phyloP scores from a whole-genome alignment of 2,797 vertebrate species.

The Astyanax mexicanus region DNA sequence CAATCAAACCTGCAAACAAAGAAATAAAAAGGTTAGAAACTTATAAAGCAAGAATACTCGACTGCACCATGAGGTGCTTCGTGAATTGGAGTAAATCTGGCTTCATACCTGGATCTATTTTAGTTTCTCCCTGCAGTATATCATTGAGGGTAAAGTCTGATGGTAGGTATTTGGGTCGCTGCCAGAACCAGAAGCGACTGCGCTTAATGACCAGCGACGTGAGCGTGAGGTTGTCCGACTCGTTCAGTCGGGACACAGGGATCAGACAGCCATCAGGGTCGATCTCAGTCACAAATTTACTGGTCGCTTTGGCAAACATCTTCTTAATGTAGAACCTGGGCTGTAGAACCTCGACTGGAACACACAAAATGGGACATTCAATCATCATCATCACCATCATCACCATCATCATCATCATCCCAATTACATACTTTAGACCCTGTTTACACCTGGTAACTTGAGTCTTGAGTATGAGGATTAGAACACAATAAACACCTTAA shows the following conservation, averaged over 20 bases:
- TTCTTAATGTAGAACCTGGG: constrained; percentile 16
- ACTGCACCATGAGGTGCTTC: background rate
- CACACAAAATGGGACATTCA: background rate
- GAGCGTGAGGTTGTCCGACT: constrained; percentile 81
- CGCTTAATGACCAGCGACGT: constrained; percentile 87
- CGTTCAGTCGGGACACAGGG: constrained; percentile 84
- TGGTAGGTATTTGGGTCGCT: constrained; percentile 86
- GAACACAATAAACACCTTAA: no score
- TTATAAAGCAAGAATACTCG: background rate
- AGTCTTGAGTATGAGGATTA: no score
- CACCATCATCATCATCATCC: no score
- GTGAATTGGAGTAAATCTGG: background rate
- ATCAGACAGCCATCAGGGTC: constrained; percentile 85
- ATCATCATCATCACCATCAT: background rate
- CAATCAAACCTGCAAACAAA: constrained; percentile 80
- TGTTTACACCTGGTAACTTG: no score
- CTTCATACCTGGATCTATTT: constrained; percentile 84
- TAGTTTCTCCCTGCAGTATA: constrained; percentile 80
- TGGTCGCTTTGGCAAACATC: constrained; percentile 94
- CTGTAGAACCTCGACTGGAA: background rate
- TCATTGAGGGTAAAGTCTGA: constrained; percentile 86
- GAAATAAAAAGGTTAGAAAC: background rate
- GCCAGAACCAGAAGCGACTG: constrained; percentile 88
- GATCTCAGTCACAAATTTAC: constrained; percentile 88
- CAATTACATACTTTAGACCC: no score